These are phyloP conservation scores for Baccha elongata DNA, from an alignment of 2,888 invertebrate genomes.

Conservation along the genomic window DNA sequence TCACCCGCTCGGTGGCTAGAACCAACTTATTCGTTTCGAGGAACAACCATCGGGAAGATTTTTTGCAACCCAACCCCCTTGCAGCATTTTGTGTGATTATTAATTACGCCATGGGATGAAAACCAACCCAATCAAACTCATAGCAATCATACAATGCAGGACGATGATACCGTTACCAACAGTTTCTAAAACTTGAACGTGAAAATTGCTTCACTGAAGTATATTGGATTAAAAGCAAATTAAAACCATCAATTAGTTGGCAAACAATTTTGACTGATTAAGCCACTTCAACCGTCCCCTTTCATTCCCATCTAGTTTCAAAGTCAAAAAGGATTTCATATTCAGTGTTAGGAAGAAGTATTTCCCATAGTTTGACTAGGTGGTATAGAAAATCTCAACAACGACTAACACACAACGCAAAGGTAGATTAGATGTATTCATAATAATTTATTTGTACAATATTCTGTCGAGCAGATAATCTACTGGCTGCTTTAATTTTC, in stretches of 20 bases:
- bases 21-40: background rate
- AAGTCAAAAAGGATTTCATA: constrained; percentile 19
- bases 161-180: background rate
- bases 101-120: background rate
- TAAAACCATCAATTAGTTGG: constrained; percentile 58
- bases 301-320: background rate
- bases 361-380: constrained; percentile 4
- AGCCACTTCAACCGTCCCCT: background rate
- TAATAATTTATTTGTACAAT: background rate
- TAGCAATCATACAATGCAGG: background rate
- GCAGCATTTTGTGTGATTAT: constrained; percentile 16
- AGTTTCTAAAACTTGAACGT: background rate
- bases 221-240: constrained; percentile 55
- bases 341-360: too few species aligned
- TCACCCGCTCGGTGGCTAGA: background rate
- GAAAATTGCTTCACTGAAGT: constrained; percentile 21
- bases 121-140: background rate
- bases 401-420: background rate
- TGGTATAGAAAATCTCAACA: background rate
- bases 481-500: background rate
- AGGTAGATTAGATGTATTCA: background rate
- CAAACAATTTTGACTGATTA: constrained; percentile 39
- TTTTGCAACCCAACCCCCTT: background rate
- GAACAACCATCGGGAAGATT: background rate
- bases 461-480: constrained; percentile 6